Percentiles rank a stretch among this genome's conserved stretches.
Evolutionary conservation across 2,797 vertebrate species (phyloP).

Genomic region (Microhierax caerulescens): DNA sequence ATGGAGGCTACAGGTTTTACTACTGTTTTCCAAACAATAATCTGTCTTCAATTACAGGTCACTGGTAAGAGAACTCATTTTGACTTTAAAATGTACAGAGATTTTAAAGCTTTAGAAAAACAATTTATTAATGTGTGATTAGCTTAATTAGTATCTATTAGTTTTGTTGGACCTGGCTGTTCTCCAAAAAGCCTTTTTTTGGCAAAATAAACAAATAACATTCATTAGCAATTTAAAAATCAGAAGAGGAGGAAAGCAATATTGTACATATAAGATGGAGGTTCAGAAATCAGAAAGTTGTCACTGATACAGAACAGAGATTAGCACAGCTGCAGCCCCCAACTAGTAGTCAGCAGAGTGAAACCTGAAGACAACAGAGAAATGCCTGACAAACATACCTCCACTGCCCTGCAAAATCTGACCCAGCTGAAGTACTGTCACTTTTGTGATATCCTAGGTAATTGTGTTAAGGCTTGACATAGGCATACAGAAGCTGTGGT

Average conservation of each 20-base stretch:
- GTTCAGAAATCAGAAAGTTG: not conserved
- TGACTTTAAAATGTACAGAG: not conserved
- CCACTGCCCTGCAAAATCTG: not conserved
- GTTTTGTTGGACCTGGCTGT: not conserved
- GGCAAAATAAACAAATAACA: not conserved
- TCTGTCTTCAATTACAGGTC: not conserved
- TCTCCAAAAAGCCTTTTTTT: not conserved
- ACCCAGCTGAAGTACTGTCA: not conserved
- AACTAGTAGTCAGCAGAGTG: not conserved
- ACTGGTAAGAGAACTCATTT: not conserved
- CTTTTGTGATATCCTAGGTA: not conserved
- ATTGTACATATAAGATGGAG: not conserved
- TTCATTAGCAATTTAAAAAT: not conserved
- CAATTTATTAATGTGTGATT: not conserved
- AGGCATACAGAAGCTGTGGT: not conserved
- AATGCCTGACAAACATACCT: not conserved
- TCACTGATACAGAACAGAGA: not conserved
- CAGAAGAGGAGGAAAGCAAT: not conserved
- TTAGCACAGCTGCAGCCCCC: not conserved
- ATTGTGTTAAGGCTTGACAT: accelerated
- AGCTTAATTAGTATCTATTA: not conserved
- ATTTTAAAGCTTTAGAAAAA: not conserved
- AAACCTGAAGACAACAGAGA: not conserved
- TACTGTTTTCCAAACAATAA: not conserved
- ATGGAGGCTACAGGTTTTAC: not conserved